These are phyloP conservation scores for Sapajus apella DNA, from an alignment of 2,113 vertebrate genomes.

Conservation along the genomic window DNA sequence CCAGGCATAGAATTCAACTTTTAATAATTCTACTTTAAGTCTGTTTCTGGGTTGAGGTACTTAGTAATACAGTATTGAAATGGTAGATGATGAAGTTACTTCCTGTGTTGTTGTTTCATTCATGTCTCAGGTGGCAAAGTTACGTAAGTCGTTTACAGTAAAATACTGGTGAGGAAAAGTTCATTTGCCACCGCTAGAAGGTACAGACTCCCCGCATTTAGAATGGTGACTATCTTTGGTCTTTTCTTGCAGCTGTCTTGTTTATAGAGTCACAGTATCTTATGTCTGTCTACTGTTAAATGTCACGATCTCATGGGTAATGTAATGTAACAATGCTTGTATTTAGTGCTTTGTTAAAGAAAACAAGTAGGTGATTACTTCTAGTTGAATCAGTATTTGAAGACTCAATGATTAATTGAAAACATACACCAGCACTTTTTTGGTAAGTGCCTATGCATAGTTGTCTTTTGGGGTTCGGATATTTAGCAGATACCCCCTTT, in stretches of 20 bases:
- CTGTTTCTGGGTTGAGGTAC: not conserved
- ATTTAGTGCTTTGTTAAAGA: conserved; percentile 53
- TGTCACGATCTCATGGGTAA: conserved; percentile 27
- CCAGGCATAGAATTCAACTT: not conserved
- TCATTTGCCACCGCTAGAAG: conserved; percentile 46
- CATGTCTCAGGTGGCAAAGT: conserved; percentile 52
- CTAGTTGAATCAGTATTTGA: conserved; percentile 48
- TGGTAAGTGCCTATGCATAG: not conserved
- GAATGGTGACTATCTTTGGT: not conserved
- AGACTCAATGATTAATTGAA: conserved; percentile 66
- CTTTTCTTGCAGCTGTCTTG: conserved; percentile 48
- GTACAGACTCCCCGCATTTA: not conserved
- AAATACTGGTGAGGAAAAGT: conserved; percentile 44
- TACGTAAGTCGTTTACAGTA: conserved; percentile 74
- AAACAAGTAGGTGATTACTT: conserved; percentile 66
- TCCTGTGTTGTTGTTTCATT: not conserved
- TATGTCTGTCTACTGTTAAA: conserved; percentile 49
- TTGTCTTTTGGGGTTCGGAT: not conserved
- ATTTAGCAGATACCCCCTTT: not conserved
- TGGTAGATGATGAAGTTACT: not conserved
- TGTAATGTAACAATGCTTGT: conserved; percentile 11
- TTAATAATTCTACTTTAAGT: not conserved
- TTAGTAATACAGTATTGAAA: not conserved
- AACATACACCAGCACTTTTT: conserved; percentile 45
- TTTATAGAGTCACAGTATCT: conserved; percentile 55